phyloP scores from a whole-genome alignment of 1,140 invertebrate species.

The Notospermus geniculatus region DNA sequence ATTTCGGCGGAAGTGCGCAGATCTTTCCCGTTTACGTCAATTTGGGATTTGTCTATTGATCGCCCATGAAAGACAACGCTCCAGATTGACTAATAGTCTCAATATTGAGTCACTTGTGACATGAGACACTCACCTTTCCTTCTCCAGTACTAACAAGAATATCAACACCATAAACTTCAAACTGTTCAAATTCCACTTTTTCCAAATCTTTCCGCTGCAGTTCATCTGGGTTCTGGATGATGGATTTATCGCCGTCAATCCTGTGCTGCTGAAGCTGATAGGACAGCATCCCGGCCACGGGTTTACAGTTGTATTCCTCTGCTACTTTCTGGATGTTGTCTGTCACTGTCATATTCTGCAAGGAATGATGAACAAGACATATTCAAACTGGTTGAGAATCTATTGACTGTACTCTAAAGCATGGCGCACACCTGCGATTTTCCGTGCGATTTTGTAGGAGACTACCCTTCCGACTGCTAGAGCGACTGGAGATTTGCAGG shows the following conservation, averaged over 20 bases:
- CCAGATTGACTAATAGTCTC: too few relatives aligned
- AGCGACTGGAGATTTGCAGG: too few relatives aligned
- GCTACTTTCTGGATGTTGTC: constrained; percentile 91
- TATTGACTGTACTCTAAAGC: too few relatives aligned
- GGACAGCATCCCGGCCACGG: constrained; percentile 93
- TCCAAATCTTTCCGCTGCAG: constrained; percentile 96
- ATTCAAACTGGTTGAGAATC: too few relatives aligned
- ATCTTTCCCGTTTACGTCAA: too few relatives aligned
- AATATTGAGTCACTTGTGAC: too few relatives aligned
- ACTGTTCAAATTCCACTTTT: constrained; percentile 91
- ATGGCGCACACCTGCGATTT: too few relatives aligned
- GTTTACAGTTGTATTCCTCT: constrained; percentile 91
- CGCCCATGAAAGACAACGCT: too few relatives aligned
- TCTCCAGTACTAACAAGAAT: constrained; percentile 93
- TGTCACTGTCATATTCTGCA: constrained; percentile 86
- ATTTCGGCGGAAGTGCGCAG: too few relatives aligned
- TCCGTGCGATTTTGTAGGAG: too few relatives aligned
- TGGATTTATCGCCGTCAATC: constrained; percentile 98
- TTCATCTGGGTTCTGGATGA: constrained; percentile 97
- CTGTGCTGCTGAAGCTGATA: constrained; percentile 80
- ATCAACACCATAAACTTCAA: constrained; percentile 99
- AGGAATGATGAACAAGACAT: constrained; percentile 34
- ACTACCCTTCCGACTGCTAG: too few relatives aligned
- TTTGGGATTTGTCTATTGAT: too few relatives aligned
- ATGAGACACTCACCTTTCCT: constrained; percentile 64